phyloP scores from a whole-genome alignment of 2,113 vertebrate genomes.

The Petroica traversi region DNA sequence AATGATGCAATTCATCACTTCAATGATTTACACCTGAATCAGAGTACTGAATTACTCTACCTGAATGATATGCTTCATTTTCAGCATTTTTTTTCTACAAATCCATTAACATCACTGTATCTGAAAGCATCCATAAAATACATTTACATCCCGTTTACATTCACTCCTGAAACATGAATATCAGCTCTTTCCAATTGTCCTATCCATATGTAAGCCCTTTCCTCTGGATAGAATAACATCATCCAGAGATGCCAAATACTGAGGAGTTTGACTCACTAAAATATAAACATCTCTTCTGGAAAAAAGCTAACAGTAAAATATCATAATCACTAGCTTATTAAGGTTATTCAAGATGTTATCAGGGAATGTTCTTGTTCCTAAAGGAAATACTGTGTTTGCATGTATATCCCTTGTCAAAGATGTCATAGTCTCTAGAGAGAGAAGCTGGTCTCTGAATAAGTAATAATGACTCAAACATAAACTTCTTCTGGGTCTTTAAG shows the following conservation, averaged over 20 bases:
- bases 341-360: neutral
- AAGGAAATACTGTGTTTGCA: slow-evolving; percentile 7
- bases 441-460: neutral
- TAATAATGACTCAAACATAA: neutral
- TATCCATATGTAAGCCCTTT: neutral
- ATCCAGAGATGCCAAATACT: neutral
- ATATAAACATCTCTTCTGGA: neutral
- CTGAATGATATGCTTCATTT: neutral
- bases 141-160: neutral
- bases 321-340: neutral
- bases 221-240: neutral
- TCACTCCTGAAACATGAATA: neutral
- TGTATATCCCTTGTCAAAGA: slow-evolving; percentile 5
- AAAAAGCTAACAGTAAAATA: neutral
- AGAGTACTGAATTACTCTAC: neutral
- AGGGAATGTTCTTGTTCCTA: neutral
- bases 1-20: neutral
- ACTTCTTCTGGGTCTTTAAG: neutral
- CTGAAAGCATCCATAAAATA: neutral
- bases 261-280: neutral
- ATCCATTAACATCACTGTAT: neutral
- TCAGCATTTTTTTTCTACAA: neutral
- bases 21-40: neutral
- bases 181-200: neutral
- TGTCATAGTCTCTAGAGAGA: neutral